A percentile compares a stretch with the other conserved stretches of the same genome.
Conservation (phyloP, 2,888 invertebrate genomes). For the Athripsodes cinereus region DNA sequence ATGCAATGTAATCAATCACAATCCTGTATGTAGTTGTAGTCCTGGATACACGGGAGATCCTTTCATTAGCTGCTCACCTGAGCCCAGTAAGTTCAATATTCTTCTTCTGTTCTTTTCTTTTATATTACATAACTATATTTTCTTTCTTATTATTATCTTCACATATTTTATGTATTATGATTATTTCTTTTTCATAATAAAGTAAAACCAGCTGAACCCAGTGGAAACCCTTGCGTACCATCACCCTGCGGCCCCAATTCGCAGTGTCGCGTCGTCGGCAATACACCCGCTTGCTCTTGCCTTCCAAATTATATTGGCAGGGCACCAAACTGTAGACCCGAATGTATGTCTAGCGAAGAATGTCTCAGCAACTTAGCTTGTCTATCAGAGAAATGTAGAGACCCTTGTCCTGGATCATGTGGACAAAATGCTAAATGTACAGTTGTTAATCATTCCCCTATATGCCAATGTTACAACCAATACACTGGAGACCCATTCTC, state of each 20-base stretch:
- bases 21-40: slow-evolving; percentile 78
- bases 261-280: slow-evolving; percentile 70
- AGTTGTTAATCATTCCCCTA: slow-evolving; percentile 77
- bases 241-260: slow-evolving; percentile 82
- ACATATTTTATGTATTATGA: neutral
- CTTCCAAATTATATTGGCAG: slow-evolving; percentile 72
- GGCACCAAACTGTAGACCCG: slow-evolving; percentile 80
- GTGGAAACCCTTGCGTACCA: slow-evolving; percentile 70
- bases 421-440: slow-evolving; percentile 71
- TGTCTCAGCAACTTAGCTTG: slow-evolving; percentile 81
- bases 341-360: slow-evolving; percentile 79
- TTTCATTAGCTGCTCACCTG: slow-evolving; percentile 63
- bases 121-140: slow-evolving; percentile 1
- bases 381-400: slow-evolving; percentile 71
- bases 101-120: slow-evolving; percentile 16
- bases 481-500: slow-evolving; percentile 82
- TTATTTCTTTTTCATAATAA: slow-evolving; percentile 34
- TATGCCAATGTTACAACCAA: slow-evolving; percentile 73
- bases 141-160: neutral
- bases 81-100: slow-evolving; percentile 56
- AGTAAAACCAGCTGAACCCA: slow-evolving; percentile 51
- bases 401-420: slow-evolving; percentile 82
- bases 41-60: slow-evolving; percentile 74
- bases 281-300: slow-evolving; percentile 76
- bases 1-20: slow-evolving; percentile 80